These are phyloP conservation scores for Anguilla anguilla DNA, from an alignment of 2,797 vertebrate genomes.

Conservation along the genomic window DNA sequence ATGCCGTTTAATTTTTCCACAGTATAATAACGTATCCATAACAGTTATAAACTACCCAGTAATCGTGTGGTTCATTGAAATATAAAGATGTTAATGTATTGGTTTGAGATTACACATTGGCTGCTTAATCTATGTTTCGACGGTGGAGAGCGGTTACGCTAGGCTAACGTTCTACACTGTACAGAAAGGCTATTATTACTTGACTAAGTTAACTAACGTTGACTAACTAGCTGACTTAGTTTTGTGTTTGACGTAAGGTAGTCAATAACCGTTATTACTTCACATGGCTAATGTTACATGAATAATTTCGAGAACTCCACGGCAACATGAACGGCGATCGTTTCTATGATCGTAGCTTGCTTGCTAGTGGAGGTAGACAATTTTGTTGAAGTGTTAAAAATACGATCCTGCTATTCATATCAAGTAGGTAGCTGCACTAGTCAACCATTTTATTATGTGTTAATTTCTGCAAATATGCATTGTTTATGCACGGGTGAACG, in stretches of 20 bases:
- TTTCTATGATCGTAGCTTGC: neutral
- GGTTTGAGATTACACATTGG: neutral
- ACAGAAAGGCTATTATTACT: neutral
- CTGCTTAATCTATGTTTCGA: neutral
- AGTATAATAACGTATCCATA: too few species aligned
- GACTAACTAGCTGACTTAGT: neutral
- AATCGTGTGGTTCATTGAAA: neutral
- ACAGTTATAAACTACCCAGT: neutral
- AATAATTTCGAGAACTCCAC: neutral
- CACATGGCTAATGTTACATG: neutral
- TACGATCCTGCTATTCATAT: slow-evolving; percentile 7
- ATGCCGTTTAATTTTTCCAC: neutral
- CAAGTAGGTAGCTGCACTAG: slow-evolving; percentile 45
- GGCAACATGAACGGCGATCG: neutral
- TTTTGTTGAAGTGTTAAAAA: neutral
- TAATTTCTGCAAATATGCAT: neutral
- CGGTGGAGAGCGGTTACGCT: neutral
- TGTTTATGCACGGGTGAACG: neutral
- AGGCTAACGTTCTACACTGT: neutral
- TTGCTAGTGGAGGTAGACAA: slow-evolving; percentile 41
- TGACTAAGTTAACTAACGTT: too few species aligned
- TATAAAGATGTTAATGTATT: neutral
- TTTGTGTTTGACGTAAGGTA: neutral
- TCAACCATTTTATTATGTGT: neutral
- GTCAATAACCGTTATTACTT: too few species aligned